Evolutionary conservation across 1,140 invertebrate genomes (phyloP), one percentile per base, ranked within the genome.

Genomic region (Xylocopa sonorina): DNA sequence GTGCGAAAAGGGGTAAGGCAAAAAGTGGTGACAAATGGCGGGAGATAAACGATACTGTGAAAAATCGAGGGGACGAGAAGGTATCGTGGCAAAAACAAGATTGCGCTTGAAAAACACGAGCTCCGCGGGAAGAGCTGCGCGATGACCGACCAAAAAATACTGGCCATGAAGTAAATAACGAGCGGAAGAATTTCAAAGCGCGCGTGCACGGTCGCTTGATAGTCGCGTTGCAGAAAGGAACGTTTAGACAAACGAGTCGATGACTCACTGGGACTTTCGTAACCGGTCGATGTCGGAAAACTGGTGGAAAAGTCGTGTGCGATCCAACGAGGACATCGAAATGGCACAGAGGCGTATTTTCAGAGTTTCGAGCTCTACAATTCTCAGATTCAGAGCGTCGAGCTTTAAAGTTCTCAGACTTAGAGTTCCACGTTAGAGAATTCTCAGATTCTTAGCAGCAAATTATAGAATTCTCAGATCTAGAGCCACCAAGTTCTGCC

Each of bases 231-330:
- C 60, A 66, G 48, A 66, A 66, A 66, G 48, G 55, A 66, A 12
- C 50, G 72, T 66, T 74, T 64, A 64, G 34, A 74, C 62, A 66
- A 66, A 67, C 21, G 34, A 32, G 48, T 34, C 62, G 73, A 63
- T 75, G 73, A 75, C 73, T 66, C 73, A 75, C 7, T 21, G 21
- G 1, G 50, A 67, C 73, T 75, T 75, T 75, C 73, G 73, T 62
- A 67, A 75, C 38, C 16, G 18, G 14, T 4, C 18, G 29, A 2
- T 34, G 48, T 5, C 38, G 62, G 73, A 64, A 75, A 75, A 75
- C 60, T 16, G 18, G 10, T 66, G 50, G 60, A 66, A 75, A 75
- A 75, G 48, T 46, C 73, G n/a, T 32, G 58, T 64, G 53, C 53
- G 21, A 34, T 24, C 57, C 34, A 14, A n/a, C 41, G 34, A 32